Evolutionary conservation across 2,113 vertebrate genomes (phyloP), one percentile per base, ranked within the genome.

Genomic region (Calidris pugnax): DNA sequence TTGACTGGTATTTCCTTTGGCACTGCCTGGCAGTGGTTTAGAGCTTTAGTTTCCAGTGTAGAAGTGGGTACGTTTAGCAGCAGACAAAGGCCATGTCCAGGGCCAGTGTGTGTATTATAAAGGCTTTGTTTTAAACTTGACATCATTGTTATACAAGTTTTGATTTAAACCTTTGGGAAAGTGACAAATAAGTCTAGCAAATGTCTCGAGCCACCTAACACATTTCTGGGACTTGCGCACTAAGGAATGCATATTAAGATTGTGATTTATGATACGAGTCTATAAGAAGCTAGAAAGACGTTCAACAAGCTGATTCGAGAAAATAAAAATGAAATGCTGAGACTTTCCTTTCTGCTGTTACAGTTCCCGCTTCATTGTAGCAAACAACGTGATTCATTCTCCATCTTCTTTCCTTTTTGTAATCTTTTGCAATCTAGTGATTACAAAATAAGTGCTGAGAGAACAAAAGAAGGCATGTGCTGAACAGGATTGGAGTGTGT

Each of bases 361-460:
- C 6, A 48, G 12, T 78, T 89, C 22, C 24, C 14, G 72, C 8
- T 3, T 85, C 37, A 4, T 8, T 73, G 20, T 23, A 79, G 28
- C 48, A 77, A 43, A 66, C 63, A 60, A 10, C 24, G 2, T 82
- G 68, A 26, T 28, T 76, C 32, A 11, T 50, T 72, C 32, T 85
- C 23, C 17, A 48, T 67, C 71, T 81, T 87, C 47, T 85, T 62
- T 87, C 11, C 14, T 60, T 81, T 74, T 60, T 50, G 3, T 82
- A 47, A 60, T 80, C 91, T 97, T 78, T 73, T n/a, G 26, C 35
- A 77, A 69, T 83, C 80, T 92, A 66, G 0, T 16, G 76, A 76
- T 94, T 79, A 66, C 55, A 69, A 90, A 95, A 11, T n/a, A 92
- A 97, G 27, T n/a, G 23, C 80, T n/a, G 32, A 39, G 86, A 90